A percentile compares a stretch with the other conserved stretches of the same genome.
Evolutionary conservation across 2,797 vertebrate species (phyloP).

Genomic region (Neosalanx taihuensis): DNA sequence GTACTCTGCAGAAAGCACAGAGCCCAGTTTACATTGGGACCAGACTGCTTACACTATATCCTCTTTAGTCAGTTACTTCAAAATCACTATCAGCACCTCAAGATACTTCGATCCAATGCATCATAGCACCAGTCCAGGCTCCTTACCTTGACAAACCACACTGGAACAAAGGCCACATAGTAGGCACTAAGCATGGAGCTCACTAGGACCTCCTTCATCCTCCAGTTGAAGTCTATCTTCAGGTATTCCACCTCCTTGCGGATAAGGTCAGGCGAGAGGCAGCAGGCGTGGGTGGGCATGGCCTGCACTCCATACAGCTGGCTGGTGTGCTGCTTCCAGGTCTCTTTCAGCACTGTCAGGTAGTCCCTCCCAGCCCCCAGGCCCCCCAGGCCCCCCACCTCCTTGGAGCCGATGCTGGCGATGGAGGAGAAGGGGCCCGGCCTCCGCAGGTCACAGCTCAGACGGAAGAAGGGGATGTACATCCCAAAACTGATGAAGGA

Average conservation of each 20-base stretch:
- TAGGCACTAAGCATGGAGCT: slow-evolving; percentile 99
- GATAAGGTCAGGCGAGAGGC: slow-evolving; percentile 94
- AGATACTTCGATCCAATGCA: neutral
- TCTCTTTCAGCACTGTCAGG: slow-evolving; percentile 89
- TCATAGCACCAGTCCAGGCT: neutral
- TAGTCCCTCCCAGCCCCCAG: slow-evolving; percentile 82
- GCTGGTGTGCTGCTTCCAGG: slow-evolving; percentile 94
- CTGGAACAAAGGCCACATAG: slow-evolving; percentile 96
- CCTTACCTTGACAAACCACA: slow-evolving; percentile 97
- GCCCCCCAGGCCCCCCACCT: slow-evolving; percentile 71
- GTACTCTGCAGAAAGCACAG: slow-evolving; percentile 79
- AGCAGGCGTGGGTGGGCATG: slow-evolving; percentile 97
- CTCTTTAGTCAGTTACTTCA: neutral
- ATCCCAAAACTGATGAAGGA: slow-evolving; percentile 86
- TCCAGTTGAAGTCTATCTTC: slow-evolving; percentile 98
- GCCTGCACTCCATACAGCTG: slow-evolving; percentile 87
- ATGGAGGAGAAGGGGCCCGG: slow-evolving; percentile 80
- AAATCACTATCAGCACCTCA: neutral
- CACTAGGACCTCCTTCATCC: slow-evolving; percentile 98
- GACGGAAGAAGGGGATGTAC: slow-evolving; percentile 95
- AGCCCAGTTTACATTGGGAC: neutral
- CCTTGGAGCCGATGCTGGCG: slow-evolving; percentile 84
- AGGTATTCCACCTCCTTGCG: slow-evolving; percentile 96
- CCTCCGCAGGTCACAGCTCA: slow-evolving; percentile 87
- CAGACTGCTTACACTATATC: neutral